These are phyloP conservation scores for Drosophila sp. DNA, from an alignment of 1,140 invertebrate species.

Conservation along the genomic window DNA sequence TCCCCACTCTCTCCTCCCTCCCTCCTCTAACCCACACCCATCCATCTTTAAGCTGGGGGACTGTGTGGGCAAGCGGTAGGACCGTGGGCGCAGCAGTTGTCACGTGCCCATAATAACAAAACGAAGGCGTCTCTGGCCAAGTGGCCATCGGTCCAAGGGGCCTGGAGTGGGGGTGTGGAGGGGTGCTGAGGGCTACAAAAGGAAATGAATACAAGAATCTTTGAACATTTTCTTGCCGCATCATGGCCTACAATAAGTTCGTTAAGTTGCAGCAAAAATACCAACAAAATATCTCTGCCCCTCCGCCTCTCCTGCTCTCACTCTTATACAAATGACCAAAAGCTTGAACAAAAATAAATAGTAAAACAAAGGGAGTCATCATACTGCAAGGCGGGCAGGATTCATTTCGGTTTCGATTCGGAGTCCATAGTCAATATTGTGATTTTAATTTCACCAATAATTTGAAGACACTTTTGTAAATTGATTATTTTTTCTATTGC, in stretches of 20 bases:
- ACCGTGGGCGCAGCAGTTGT: conserved; percentile 76
- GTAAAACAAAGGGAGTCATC: no score
- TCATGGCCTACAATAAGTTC: conserved; percentile 71
- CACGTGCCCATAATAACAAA: conserved; percentile 74
- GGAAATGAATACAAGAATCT: conserved; percentile 38
- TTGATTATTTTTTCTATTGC: no score
- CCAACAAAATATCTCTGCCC: conserved; percentile 3
- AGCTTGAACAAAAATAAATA: no score
- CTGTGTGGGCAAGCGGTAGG: conserved; percentile 45
- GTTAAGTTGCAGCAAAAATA: conserved; percentile 52
- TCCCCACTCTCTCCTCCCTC: background rate
- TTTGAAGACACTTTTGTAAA: no score
- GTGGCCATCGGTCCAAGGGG: conserved; percentile 2
- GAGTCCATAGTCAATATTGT: no score
- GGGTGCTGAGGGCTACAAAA: background rate
- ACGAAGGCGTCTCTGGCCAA: conserved; percentile 48
- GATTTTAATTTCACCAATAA: no score
- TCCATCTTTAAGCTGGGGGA: conserved; percentile 12
- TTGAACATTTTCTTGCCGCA: conserved; percentile 61
- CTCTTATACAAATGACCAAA: background rate
- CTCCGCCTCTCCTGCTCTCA: background rate
- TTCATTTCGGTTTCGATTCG: no score
- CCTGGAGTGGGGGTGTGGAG: no score
- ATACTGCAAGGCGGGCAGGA: no score
- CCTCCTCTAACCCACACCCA: background rate